A percentile compares a stretch with the other conserved stretches of the same genome.
phyloP scores from a whole-genome alignment of 2,797 vertebrate species.

The Sphaeramia orbicularis region DNA sequence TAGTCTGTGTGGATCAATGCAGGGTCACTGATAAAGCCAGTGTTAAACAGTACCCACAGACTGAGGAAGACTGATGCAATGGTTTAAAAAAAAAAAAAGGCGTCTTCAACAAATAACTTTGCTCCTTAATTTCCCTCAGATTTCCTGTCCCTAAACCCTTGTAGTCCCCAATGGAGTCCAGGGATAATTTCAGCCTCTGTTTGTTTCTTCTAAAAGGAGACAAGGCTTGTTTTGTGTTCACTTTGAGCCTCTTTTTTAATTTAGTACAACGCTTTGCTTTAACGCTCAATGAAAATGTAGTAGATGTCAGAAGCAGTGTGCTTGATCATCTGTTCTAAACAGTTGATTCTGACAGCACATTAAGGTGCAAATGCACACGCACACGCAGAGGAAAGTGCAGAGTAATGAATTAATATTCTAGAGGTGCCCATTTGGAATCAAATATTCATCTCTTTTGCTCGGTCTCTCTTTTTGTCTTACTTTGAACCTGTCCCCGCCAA shows the following conservation, averaged over 20 bases:
- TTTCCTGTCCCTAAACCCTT: not conserved
- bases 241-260: not conserved
- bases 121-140: not conserved
- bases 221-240: not conserved
- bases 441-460: slow-evolving; percentile 61
- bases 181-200: not conserved
- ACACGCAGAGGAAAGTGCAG: slow-evolving; percentile 10
- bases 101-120: not conserved
- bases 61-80: not conserved
- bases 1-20: slow-evolving; percentile 47
- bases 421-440: slow-evolving; percentile 52
- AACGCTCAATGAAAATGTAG: slow-evolving; percentile 15
- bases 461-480: slow-evolving; percentile 22
- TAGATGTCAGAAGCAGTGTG: slow-evolving; percentile 13
- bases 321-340: slow-evolving; percentile 11
- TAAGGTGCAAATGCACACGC: slow-evolving; percentile 10
- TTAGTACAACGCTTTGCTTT: not conserved
- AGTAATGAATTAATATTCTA: slow-evolving; percentile 56
- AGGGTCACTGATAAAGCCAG: not conserved
- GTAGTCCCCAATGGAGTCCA: no score
- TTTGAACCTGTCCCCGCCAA: slow-evolving; percentile 15
- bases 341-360: not conserved
- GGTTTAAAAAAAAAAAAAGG: not conserved
- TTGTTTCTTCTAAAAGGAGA: slow-evolving; percentile 2
- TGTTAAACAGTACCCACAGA: not conserved